Percentiles rank a stretch among this genome's conserved stretches.
Evolutionary conservation across 2,113 vertebrate species (phyloP).

Genomic region (Esox niger): DNA sequence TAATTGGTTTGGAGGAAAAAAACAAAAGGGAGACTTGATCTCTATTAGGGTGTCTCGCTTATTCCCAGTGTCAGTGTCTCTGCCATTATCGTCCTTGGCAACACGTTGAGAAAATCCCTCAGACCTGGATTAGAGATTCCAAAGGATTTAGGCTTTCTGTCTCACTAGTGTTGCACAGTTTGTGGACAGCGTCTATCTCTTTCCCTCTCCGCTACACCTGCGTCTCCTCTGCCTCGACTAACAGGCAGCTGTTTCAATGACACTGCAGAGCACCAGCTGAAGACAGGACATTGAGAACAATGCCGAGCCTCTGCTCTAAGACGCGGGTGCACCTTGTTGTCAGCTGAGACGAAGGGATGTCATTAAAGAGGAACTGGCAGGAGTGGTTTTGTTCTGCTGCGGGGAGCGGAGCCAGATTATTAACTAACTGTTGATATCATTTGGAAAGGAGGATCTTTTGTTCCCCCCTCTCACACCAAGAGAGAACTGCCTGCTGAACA

Average conservation of each 20-base stretch:
- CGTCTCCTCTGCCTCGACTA: not conserved
- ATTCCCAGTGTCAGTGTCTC: slow-evolving; percentile 21
- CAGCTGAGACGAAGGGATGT: slow-evolving; percentile 30
- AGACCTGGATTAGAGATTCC: slow-evolving; percentile 78
- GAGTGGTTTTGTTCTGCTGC: slow-evolving; percentile 24
- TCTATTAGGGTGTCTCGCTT: not conserved
- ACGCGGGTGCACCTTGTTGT: slow-evolving; percentile 8
- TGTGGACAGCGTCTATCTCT: slow-evolving; percentile 37
- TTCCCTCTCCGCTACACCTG: not conserved
- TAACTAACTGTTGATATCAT: slow-evolving; percentile 48
- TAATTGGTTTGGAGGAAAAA: slow-evolving; percentile 16
- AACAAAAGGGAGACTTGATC: slow-evolving; percentile 11
- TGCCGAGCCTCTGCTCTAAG: slow-evolving; percentile 21
- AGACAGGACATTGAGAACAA: slow-evolving; percentile 1
- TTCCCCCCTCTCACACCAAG: not conserved
- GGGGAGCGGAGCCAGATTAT: slow-evolving; percentile 30
- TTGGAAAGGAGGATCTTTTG: slow-evolving; percentile 10
- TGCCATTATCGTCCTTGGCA: slow-evolving; percentile 12
- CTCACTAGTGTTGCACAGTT: slow-evolving; percentile 66
- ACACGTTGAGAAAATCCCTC: slow-evolving; percentile 74
- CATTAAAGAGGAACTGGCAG: slow-evolving; percentile 26
- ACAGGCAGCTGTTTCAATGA: slow-evolving; percentile 1
- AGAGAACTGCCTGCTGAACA: slow-evolving; percentile 5
- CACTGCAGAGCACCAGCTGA: slow-evolving; percentile 6
- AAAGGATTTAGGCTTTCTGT: slow-evolving; percentile 81